phyloP scores from a whole-genome alignment of 2,113 vertebrate genomes.

The Sterrhoptilus dennistouni region DNA sequence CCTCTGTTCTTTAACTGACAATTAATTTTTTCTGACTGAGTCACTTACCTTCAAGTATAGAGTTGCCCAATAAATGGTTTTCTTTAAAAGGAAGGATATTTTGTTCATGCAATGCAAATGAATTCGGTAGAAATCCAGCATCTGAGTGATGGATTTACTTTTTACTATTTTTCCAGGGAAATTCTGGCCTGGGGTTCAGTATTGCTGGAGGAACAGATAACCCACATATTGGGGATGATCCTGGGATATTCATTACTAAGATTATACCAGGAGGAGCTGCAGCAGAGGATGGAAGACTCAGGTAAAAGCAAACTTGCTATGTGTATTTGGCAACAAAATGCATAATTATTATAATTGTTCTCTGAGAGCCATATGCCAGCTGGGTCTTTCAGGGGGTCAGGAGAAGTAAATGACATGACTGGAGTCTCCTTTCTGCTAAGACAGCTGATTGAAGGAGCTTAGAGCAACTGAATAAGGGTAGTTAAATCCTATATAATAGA shows the following conservation, averaged over 20 bases:
- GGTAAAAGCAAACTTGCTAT: constrained; percentile 71
- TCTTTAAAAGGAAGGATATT: constrained; percentile 5
- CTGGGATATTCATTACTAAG: constrained; percentile 98
- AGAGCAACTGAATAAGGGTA: not conserved
- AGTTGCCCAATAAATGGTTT: not conserved
- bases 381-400: not conserved
- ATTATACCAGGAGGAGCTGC: constrained; percentile 97
- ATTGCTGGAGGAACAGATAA: constrained; percentile 97
- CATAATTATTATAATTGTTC: not conserved
- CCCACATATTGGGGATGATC: constrained; percentile 95
- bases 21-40: constrained; percentile 31
- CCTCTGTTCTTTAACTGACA: constrained; percentile 55
- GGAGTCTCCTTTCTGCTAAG: not conserved
- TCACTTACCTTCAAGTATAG: not conserved
- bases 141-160: not conserved
- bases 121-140: constrained; percentile 4
- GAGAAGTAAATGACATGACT: not conserved
- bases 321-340: constrained; percentile 9
- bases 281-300: constrained; percentile 92
- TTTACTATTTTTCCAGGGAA: constrained; percentile 79
- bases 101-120: not conserved
- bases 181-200: constrained; percentile 96
- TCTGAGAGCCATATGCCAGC: not conserved
- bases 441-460: not conserved
- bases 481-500: not conserved